Base-by-base conservation (phyloP, 2,888 invertebrate genomes). In the Sarcophaga variegata region DNA sequence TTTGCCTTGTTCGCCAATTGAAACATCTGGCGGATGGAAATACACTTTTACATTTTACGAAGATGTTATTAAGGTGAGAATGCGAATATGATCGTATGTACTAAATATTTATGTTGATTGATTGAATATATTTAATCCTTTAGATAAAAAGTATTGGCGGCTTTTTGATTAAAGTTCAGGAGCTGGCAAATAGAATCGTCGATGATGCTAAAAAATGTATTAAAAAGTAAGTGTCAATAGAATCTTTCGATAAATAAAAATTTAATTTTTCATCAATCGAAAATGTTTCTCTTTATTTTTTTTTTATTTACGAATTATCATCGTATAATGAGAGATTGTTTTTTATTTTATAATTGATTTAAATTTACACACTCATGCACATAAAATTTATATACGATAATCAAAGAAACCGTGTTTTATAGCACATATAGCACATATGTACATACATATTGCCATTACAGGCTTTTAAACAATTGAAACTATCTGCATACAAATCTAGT, bases 41-140 rank as follows among this genome's bases (percentile, higher is more conserved):
- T 89, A 95, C 89, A 94, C 95, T 1, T 97, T 96, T 92, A 96
- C 96, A 0, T 98, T 96, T 93, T 97, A 96, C 90, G 96, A 97
- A 85, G 98, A 98, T 88, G 94, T 98, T 2, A 93, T 96, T 5
- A 94, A 96, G 83, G 96, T 97, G 37, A 37, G 37, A 37, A 37
- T 37, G 10, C 8, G 37, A 2, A 37, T 37, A 37, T 37, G 37
- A 37, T 37, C 37, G 37, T 37, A 37, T 37, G 37, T 37, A 37
- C 6, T 25, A 25, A 3, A 6, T 37, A 37, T 37, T 2, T 37
- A 8, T 10, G 8, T 37, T 37, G 37, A 10, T 37, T 37, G 2
- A 37, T 37, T 37, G 8, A 10, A 63, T 66, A 59, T 49, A n/a
- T 12, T 66, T 45, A 4, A 20, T 66, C 17, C 14, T 47, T 17